These are phyloP conservation scores for Polietes domitor DNA, from an alignment of 2,888 invertebrate genomes.

Conservation along the genomic window DNA sequence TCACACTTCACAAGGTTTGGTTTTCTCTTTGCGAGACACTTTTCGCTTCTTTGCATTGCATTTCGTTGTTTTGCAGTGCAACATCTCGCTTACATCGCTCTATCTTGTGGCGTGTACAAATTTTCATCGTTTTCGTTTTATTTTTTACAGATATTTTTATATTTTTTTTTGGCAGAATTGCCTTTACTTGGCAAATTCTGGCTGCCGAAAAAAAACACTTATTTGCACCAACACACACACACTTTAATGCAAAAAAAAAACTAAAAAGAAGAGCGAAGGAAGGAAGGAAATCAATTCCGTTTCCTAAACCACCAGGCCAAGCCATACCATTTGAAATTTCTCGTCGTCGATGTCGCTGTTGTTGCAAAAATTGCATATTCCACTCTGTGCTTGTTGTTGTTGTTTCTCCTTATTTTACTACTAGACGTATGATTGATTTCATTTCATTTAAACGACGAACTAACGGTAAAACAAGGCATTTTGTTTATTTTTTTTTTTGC, in stretches of 20 bases:
- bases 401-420: constrained; percentile 25
- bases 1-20: constrained; percentile 6
- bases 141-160: not conserved
- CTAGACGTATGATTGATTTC: constrained; percentile 63
- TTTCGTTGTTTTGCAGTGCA: not conserved
- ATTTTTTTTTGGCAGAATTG: not conserved
- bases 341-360: not conserved
- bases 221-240: constrained; percentile 16
- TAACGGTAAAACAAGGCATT: constrained; percentile 38
- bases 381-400: constrained; percentile 26
- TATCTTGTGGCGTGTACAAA: not conserved
- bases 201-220: not conserved
- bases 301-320: not conserved
- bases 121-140: not conserved
- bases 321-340: not conserved
- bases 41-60: not conserved
- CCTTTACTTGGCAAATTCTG: not conserved
- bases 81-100: not conserved
- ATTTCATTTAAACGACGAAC: constrained; percentile 15
- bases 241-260: not conserved
- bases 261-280: not conserved
- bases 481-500: constrained; percentile 50
- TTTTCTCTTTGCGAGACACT: not conserved
- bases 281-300: not conserved
- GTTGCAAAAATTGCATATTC: constrained; percentile 7